These are phyloP conservation scores for Mellilla xanthometata DNA, from an alignment of 2,888 invertebrate species.

Conservation along the genomic window DNA sequence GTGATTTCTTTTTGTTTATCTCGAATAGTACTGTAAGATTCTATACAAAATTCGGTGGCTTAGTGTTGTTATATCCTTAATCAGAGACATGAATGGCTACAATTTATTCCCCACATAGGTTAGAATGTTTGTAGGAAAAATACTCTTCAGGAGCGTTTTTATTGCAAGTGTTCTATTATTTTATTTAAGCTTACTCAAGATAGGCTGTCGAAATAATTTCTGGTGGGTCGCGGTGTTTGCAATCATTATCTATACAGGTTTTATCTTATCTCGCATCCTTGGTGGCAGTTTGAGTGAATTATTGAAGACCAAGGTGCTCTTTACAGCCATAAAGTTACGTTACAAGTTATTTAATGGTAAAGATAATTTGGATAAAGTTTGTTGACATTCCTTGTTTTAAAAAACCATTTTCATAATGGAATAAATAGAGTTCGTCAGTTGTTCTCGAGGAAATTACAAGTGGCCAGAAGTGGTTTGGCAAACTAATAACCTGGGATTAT, in stretches of 20 bases:
- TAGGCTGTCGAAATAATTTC: conserved; percentile 38
- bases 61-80: too few relatives aligned
- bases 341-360: conserved; percentile 17
- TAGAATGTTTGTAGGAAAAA: too few relatives aligned
- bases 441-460: conserved; percentile 3
- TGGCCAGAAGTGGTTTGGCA: conserved; percentile 36
- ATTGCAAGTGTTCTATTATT: too few relatives aligned
- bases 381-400: background rate
- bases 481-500: conserved; percentile 76
- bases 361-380: conserved; percentile 9
- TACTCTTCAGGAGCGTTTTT: too few relatives aligned
- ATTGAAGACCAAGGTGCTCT: conserved; percentile 39
- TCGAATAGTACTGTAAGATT: too few relatives aligned
- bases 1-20: too few relatives aligned
- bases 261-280: conserved; percentile 58
- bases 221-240: conserved; percentile 38
- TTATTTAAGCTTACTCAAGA: conserved; percentile 22
- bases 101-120: too few relatives aligned
- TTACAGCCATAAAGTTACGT: conserved; percentile 20
- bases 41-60: too few relatives aligned
- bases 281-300: conserved; percentile 46
- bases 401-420: background rate
- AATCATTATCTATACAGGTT: conserved; percentile 43
- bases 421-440: too few relatives aligned
- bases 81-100: too few relatives aligned